These are phyloP conservation scores for Drosophila borealis DNA, from an alignment of 2,888 invertebrate species.

Conservation along the genomic window DNA sequence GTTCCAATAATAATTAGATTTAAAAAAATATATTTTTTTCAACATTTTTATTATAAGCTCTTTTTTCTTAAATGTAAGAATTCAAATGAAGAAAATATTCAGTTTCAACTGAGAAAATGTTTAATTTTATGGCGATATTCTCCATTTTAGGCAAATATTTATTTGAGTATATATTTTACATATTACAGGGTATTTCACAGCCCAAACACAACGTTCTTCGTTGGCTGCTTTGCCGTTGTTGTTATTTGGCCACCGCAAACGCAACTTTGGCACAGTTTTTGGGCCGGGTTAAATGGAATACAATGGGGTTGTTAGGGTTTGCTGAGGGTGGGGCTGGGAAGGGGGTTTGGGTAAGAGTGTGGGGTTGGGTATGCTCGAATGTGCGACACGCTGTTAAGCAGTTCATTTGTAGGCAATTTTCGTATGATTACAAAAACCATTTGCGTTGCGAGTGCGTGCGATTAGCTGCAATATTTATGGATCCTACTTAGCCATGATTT, in stretches of 20 bases:
- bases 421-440: slow-evolving; percentile 73
- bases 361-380: slow-evolving; percentile 33
- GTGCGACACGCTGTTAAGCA: slow-evolving; percentile 79
- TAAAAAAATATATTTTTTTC: no score
- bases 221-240: background rate
- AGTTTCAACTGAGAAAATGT: no score
- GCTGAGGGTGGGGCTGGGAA: background rate
- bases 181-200: slow-evolving; percentile 30
- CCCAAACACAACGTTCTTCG: background rate
- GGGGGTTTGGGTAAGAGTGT: background rate
- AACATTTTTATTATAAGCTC: no score
- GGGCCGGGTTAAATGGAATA: slow-evolving; percentile 62
- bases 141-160: background rate
- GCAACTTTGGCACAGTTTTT: slow-evolving; percentile 66
- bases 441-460: slow-evolving; percentile 61
- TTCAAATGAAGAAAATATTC: no score
- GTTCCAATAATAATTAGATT: no score
- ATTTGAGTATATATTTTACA: background rate
- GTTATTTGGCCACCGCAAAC: slow-evolving; percentile 31
- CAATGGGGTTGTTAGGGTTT: slow-evolving; percentile 41
- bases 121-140: no score
- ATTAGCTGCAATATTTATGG: slow-evolving; percentile 73
- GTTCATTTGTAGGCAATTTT: slow-evolving; percentile 81
- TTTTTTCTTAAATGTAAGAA: no score
- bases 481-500: slow-evolving; percentile 68